Percentiles rank a stretch among this genome's conserved stretches.
These are phyloP conservation scores for Drosophila mulleri DNA, from an alignment of 2,888 invertebrate genomes.

Conservation along the genomic window DNA sequence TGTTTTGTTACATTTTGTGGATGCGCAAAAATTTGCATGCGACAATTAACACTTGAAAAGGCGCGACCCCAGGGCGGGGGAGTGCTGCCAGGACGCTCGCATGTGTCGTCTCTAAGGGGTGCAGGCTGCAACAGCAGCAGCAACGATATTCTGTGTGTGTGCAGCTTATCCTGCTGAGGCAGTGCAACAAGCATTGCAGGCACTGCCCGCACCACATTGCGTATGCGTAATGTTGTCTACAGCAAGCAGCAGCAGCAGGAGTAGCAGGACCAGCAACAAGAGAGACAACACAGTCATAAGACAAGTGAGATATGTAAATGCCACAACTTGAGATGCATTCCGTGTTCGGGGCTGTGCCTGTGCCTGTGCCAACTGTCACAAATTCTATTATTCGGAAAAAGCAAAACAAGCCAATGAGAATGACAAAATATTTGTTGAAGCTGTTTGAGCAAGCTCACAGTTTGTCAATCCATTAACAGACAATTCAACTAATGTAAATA, in stretches of 20 bases:
- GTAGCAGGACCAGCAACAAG: slow-evolving; percentile 19
- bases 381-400: slow-evolving; percentile 39
- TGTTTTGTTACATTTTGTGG: slow-evolving; percentile 82
- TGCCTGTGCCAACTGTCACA: slow-evolving; percentile 19
- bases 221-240: slow-evolving; percentile 65
- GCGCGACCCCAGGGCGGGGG: slow-evolving; percentile 39
- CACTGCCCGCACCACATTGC: slow-evolving; percentile 45
- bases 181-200: slow-evolving; percentile 48
- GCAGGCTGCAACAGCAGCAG: slow-evolving; percentile 19
- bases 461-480: background rate
- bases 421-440: slow-evolving; percentile 52
- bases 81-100: slow-evolving; percentile 12
- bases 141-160: slow-evolving; percentile 25
- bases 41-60: slow-evolving; percentile 81
- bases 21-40: slow-evolving; percentile 82
- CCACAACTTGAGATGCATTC: slow-evolving; percentile 31
- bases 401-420: slow-evolving; percentile 55
- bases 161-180: slow-evolving; percentile 43
- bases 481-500: background rate
- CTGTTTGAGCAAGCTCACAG: background rate
- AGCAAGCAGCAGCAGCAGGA: background rate
- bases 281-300: slow-evolving; percentile 29
- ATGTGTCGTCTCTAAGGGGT: slow-evolving; percentile 42
- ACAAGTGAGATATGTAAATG: slow-evolving; percentile 61
- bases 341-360: background rate